Evolutionary conservation across 2,113 vertebrate species (phyloP).

Genomic region (Stictonetta naevosa): DNA sequence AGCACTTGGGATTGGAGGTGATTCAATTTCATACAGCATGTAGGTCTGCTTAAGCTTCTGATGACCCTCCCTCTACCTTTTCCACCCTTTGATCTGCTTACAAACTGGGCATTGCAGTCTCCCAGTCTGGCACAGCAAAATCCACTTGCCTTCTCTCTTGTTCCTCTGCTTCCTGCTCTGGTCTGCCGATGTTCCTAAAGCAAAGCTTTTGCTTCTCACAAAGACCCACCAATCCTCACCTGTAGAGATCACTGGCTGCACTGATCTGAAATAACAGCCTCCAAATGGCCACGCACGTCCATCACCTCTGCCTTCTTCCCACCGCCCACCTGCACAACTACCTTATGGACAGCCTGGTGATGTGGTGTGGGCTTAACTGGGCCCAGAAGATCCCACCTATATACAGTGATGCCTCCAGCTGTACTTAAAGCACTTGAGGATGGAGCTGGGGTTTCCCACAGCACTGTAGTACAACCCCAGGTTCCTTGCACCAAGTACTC

Average conservation of each 20-base stretch:
- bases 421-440: not conserved
- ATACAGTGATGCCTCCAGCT: not conserved
- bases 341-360: not conserved
- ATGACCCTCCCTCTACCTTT: not conserved
- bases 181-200: not conserved
- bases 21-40: not conserved
- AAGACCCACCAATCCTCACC: constrained; percentile 82
- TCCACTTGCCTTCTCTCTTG: not conserved
- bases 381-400: not conserved
- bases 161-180: not conserved
- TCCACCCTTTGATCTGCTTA: not conserved
- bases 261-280: not conserved
- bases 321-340: not conserved
- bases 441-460: not conserved
- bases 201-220: constrained; percentile 65
- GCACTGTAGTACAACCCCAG: not conserved
- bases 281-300: rapidly evolving
- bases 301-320: no score
- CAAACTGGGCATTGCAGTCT: not conserved
- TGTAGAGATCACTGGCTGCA: not conserved
- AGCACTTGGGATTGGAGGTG: not conserved
- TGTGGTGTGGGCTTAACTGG: not conserved
- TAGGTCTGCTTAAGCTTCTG: not conserved
- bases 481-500: constrained; percentile 61
- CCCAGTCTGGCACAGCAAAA: not conserved